Evolutionary conservation across 2,888 invertebrate genomes (phyloP), one percentile per base, ranked within the genome.

Genomic region (Chrysolina americana): DNA sequence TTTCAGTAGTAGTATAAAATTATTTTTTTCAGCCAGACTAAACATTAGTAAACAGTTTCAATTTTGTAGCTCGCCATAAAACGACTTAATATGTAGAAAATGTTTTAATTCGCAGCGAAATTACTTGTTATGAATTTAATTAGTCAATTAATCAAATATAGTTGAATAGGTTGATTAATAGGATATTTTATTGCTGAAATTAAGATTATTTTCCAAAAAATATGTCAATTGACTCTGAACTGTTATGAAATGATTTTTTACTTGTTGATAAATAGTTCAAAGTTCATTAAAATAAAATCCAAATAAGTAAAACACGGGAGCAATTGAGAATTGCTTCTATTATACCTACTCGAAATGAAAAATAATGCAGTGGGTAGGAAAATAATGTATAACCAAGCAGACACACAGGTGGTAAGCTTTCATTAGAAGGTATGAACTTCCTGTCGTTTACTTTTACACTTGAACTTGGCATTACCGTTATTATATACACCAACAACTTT

Each of bases 401-500:
- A 59, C 17, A n/a, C 36, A 28, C 15, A 59, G 36, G 36, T 17
- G 36, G 23, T 56, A 15, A 13, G 11, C 21, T 11, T 23, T 13
- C 13, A 56, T 21, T 59, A 59, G 36, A 59, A 59, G 36, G 6
- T 59, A 59, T 8, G n/a, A 15, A 59, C 59, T 59, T 59, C 59
- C 59, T 59, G 59, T 59, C 15, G 59, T n/a, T 23, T 23, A 28
- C 59, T 59, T 59, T 17, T 59, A 17, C n/a, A 59, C 59, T 28
- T 59, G 59, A 59, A 59, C 59, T 59, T 59, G n/a, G n/a, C 59
- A 28, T 59, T 59, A 59, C 59, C 23, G 59, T 59, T 59, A 59
- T 8, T 28, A n/a, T n/a, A n/a, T n/a, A n/a, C 59, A 36, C 8
- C 6, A 8, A 3, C 36, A 36, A 3, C 4, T 36, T 28, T n/a